These are phyloP conservation scores for Podarcis cretensis DNA, from an alignment of 2,113 vertebrate genomes.

Conservation along the genomic window DNA sequence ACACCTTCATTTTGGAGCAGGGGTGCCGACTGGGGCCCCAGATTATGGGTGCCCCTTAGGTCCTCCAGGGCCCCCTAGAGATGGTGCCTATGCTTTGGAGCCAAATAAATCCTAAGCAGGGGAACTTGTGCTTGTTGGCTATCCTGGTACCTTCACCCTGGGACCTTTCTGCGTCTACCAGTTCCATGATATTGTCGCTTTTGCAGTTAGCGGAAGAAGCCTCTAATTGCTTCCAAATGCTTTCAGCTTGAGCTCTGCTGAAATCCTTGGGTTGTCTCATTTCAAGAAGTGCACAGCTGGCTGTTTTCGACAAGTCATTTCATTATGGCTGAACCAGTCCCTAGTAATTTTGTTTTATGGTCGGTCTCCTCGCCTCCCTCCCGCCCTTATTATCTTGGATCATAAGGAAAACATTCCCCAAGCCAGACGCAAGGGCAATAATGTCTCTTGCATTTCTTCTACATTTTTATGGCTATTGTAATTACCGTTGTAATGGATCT, in stretches of 20 bases:
- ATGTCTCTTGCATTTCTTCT: constrained; percentile 37
- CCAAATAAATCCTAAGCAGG: constrained; percentile 10
- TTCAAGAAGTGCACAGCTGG: constrained; percentile 69
- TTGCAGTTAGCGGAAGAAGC: constrained; percentile 62
- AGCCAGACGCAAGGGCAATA: constrained; percentile 57
- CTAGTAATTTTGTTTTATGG: constrained; percentile 64
- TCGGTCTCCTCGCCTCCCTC: neutral
- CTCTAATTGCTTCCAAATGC: constrained; percentile 79
- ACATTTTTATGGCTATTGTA: constrained; percentile 40
- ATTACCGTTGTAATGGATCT: constrained; percentile 29
- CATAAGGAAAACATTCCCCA: constrained; percentile 70
- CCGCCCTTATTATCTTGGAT: constrained; percentile 51
- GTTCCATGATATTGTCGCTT: constrained; percentile 37
- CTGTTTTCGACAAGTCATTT: constrained; percentile 66
- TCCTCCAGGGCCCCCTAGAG: no score
- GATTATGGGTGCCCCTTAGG: no score
- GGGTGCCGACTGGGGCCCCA: no score
- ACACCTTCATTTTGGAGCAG: neutral
- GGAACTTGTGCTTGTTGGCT: constrained; percentile 25
- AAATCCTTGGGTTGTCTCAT: constrained; percentile 59
- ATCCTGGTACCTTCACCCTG: constrained; percentile 7
- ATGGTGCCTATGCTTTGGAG: neutral
- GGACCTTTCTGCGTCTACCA: constrained; percentile 32
- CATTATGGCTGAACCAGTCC: constrained; percentile 65
- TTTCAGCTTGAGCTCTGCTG: constrained; percentile 69